Percentiles rank a stretch among this genome's conserved stretches.
These are phyloP conservation scores for Nyleta sp. DNA, from an alignment of 2,888 invertebrate genomes.

Conservation along the genomic window DNA sequence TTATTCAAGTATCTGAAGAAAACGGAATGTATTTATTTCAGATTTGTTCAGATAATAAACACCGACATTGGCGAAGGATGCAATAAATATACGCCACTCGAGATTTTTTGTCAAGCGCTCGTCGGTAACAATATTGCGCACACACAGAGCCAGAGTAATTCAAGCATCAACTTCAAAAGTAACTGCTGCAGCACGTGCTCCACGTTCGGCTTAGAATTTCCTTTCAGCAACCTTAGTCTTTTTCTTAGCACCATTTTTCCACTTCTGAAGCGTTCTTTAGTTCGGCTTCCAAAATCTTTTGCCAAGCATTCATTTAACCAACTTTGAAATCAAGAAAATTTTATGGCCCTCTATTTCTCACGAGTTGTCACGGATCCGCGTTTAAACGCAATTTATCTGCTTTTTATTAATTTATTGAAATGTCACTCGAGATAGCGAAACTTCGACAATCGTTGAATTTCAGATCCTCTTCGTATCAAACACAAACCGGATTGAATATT, in stretches of 20 bases:
- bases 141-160: constrained; percentile 50
- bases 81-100: constrained; percentile 48
- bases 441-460: constrained; percentile 34
- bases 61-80: constrained; percentile 30
- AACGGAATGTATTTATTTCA: constrained; percentile 24
- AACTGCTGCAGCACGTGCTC: constrained; percentile 74
- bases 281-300: constrained; percentile 44
- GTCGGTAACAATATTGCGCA: constrained; percentile 53
- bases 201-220: constrained; percentile 63
- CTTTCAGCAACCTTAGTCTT: constrained; percentile 37
- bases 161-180: constrained; percentile 75
- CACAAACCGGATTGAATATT: constrained; percentile 50
- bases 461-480: constrained; percentile 28
- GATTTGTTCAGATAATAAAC: constrained; percentile 49
- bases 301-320: constrained; percentile 43
- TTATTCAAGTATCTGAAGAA: constrained; percentile 3
- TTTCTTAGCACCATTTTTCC: constrained; percentile 36
- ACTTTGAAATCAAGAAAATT: constrained; percentile 38
- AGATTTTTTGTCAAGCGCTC: constrained; percentile 48
- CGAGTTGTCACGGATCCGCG: constrained; percentile 1
- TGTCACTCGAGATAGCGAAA: constrained; percentile 16
- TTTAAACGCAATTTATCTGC: constrained; percentile 25
- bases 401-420: constrained; percentile 51
- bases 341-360: constrained; percentile 37
- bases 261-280: constrained; percentile 48